Evolutionary conservation across 2,888 invertebrate species (phyloP).

Genomic region (Hoplodrina ambigua): DNA sequence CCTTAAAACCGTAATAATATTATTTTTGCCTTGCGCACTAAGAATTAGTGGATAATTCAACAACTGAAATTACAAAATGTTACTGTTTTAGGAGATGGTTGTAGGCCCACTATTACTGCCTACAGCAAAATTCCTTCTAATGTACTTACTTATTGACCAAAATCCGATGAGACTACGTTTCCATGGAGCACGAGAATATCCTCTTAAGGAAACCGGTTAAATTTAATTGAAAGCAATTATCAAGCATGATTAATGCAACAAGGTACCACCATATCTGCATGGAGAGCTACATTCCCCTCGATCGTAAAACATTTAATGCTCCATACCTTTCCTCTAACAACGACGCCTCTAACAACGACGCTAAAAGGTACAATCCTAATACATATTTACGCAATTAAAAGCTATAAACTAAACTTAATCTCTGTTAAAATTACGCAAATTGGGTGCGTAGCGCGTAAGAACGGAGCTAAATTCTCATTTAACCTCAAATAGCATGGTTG

Average conservation of each 20-base stretch:
- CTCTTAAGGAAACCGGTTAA: neutral
- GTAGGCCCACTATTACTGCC: too few species aligned
- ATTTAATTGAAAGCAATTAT: slow-evolving; percentile 19
- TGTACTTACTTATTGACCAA: too few species aligned
- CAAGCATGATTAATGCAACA: slow-evolving; percentile 4
- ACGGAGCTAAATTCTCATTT: slow-evolving; percentile 60
- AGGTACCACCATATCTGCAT: slow-evolving; percentile 11
- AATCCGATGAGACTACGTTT: too few species aligned
- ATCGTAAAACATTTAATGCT: slow-evolving; percentile 46
- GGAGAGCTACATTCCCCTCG: slow-evolving; percentile 1
- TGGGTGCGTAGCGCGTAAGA: slow-evolving; percentile 55
- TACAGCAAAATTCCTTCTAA: too few species aligned
- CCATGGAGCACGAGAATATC: too few species aligned
- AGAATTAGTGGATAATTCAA: too few species aligned
- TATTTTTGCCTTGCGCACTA: too few species aligned
- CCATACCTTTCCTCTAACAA: neutral
- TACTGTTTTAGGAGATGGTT: too few species aligned
- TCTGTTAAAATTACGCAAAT: slow-evolving; percentile 61
- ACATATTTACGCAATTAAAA: slow-evolving; percentile 64
- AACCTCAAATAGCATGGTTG: slow-evolving; percentile 58
- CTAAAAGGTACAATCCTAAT: slow-evolving; percentile 55
- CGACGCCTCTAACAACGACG: slow-evolving; percentile 24
- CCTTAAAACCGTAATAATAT: too few species aligned
- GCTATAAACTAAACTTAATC: slow-evolving; percentile 60
- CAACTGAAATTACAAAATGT: too few species aligned